Base-by-base conservation (phyloP, 2,113 vertebrate genomes). In the Silurus meridionalis region DNA sequence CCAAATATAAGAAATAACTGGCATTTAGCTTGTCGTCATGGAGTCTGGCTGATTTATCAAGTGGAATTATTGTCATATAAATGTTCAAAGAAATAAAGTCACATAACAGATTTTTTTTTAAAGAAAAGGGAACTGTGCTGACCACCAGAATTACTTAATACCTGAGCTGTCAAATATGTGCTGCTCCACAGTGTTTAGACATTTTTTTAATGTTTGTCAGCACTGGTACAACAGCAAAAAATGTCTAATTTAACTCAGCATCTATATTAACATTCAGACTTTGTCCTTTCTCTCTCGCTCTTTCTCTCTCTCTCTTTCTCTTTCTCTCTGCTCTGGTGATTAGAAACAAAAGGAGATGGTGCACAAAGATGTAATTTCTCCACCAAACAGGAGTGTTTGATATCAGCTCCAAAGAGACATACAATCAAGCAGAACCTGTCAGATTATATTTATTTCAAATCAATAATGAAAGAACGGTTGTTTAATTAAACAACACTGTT, bases 241-340 rank as follows among this genome's bases (percentile, higher is more conserved):
- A 80, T 71, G 64, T 58, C 23, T 48, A 64, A 52, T 86, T 52
- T 61, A 23, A 52, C 28, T 82, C 58, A 63, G 72, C 46, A 28
- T 81, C 75, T 37, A 72, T 66, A 58, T 82, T 86, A 87, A 60
- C 88, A 84, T 92, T 91, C 87, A 85, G 50, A 85, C 84, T 84
- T 75, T 83, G 90, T 89, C 83, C 69, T 61, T 63, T 53, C 80
- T 52, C 64, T 19, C 28, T 53, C n/a, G 4, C 10, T 5, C 14
- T 23, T 11, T 4, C 46, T 4, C 17, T 10, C 50, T 13, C 74
- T 25, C 74, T 19, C 15, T 50, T 17, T 13, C 48, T n/a, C 21
- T 50, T 48, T 50, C 46, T 69, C 78, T 66, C 63, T 14, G 21
- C 71, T 55, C 87, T 67, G 75, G 10, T 84, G 87, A 91, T 88